A percentile compares a stretch with the other conserved stretches of the same genome.
Conservation (phyloP, 2,113 vertebrate species). For the Lepidiolamprologus cunningtoni region DNA sequence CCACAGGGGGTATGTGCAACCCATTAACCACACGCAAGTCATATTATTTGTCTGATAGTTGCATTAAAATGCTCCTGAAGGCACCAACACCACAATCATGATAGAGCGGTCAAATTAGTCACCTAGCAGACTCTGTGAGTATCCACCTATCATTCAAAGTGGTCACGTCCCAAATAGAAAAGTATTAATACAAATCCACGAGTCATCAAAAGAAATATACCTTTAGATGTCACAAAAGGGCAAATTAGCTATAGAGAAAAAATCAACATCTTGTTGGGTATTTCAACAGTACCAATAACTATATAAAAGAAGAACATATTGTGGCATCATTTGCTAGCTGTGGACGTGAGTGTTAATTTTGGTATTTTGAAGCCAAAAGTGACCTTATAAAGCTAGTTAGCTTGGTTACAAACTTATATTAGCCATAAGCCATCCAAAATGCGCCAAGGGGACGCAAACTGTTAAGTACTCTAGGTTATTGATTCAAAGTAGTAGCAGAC, state of each 20-base stretch:
- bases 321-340: neutral
- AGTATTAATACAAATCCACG: neutral
- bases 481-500: neutral
- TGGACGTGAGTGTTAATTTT: neutral
- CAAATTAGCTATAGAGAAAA: neutral
- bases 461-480: neutral
- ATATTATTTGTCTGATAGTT: neutral
- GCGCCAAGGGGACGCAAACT: fast-evolving
- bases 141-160: neutral
- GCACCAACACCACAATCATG: neutral
- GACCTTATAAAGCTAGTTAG: neutral
- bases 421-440: neutral
- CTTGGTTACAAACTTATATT: neutral
- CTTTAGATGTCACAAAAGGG: neutral
- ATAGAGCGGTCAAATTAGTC: neutral
- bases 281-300: neutral
- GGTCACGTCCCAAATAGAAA: neutral
- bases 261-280: neutral
- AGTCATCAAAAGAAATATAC: neutral
- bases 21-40: neutral
- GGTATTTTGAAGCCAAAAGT: neutral
- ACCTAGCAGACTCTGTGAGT: neutral
- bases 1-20: neutral
- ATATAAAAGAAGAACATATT: neutral
- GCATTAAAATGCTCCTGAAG: neutral